Base-by-base conservation (phyloP, 2,888 invertebrate genomes). In the Sarcophaga subvicina region DNA sequence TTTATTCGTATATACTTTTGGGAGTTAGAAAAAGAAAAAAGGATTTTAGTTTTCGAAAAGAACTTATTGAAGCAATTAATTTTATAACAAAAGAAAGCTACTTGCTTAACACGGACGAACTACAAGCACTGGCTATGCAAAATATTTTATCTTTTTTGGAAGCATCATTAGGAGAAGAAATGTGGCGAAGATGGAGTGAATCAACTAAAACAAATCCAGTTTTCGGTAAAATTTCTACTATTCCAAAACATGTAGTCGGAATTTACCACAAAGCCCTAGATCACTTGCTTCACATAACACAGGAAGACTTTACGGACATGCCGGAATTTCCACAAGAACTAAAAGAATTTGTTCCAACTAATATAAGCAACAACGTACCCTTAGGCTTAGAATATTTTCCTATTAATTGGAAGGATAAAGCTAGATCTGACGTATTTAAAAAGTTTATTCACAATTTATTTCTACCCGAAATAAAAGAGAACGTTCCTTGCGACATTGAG, bases 241-340 rank as follows among this genome's bases (percentile, higher is more conserved):
- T 89, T 12, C 96, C 76, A 91, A 94, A 89, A 94, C 95, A 90
- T 67, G 94, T 96, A 8, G 94, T 96, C 17, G 92, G 93, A 76
- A 93, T 96, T 71, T 96, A 96, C 90, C 97, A 97, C 90, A 94
- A 95, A 89, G 96, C 95, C 37, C 94, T 97, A 27, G 94, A 94
- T 71, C 95, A 95, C 89, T 91, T 97, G 71, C 95, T 94, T 62
- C 92, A 94, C 66, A 94, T 96, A 72, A 93, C 96, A 54, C 94
- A 95, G 49, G 94, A 96, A 91, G 94, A 95, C 88, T 93, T 95
- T 62, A 94, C 94, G 11, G 94, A 95, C 88, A 95, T 95, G 88
- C 94, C 95, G 0, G 94, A 94, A 89, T 96, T 97, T 92, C 95
- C 97, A 0, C 92, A 94, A 25, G 96, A 96, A 90, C 95, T 97